Evolutionary conservation across 2,888 invertebrate genomes (phyloP), one percentile per base, ranked within the genome.

Genomic region (Sarcophaga rosellei): DNA sequence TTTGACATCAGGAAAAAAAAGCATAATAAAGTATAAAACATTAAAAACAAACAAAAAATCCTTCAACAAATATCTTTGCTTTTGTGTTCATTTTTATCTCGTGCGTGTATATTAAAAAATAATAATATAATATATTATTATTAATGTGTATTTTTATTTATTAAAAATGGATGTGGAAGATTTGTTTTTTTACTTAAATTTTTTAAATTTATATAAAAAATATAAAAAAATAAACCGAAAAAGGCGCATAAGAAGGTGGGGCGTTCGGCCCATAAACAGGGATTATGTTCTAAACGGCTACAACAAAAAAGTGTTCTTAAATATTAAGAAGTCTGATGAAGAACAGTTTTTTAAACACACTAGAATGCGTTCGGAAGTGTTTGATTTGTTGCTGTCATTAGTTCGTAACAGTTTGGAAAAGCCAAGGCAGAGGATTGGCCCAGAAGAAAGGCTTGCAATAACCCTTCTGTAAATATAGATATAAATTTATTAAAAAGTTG

Each of bases 341-440:
- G n/a, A 45, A 45, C 66, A 68, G 20, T 68, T 68, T 45, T 68
- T 68, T 45, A 44, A 17, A 11, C 45, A 68, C 20, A 68, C 66
- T 17, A 25, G 66, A 17, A 45, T 68, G 65, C 3, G 20, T 17
- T 15, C 4, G 1, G 25, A 25, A 15, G 10, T 65, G 11, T 65
- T 65, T 35, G 17, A 35, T 35, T 6, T 65, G 3, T 65, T 65
- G 20, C 23, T 65, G 15, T 4, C 12, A 12, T 35, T 65, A 35
- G 6, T 65, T 4, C 12, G 65, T 2, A 35, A 35, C 17, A 23
- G 5, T 15, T 23, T 63, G 10, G 25, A 15, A 65, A 35, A 12
- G 35, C 15, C 6, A 3, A 25, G 12, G 25, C 23, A 17, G 35
- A 65, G 35, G n/a, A 35, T 15, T n/a, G 25, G 25, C 25, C 25